These are phyloP conservation scores for Ptiloglossa arizonensis DNA, from an alignment of 1,140 invertebrate genomes.

Conservation along the genomic window DNA sequence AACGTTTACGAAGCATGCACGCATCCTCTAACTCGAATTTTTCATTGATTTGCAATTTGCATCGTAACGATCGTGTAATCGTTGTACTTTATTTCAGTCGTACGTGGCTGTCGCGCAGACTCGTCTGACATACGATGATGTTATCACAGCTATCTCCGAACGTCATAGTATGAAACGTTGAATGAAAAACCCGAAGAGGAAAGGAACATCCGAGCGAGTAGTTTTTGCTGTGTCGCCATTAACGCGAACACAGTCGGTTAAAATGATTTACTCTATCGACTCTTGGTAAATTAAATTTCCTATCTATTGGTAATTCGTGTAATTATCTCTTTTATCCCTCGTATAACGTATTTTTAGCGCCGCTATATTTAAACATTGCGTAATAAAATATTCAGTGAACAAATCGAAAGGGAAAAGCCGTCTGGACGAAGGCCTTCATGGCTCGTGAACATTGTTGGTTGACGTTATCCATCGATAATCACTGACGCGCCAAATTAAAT, in stretches of 20 bases:
- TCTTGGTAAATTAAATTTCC: too few relatives aligned
- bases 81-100: not conserved
- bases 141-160: not conserved
- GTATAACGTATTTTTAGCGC: not conserved
- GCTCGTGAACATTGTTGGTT: not conserved
- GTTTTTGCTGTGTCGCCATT: not conserved
- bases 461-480: not conserved
- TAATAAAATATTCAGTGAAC: slow-evolving; percentile 8
- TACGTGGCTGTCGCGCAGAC: not conserved
- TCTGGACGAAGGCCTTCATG: slow-evolving; percentile 16
- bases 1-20: too few relatives aligned
- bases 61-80: not conserved
- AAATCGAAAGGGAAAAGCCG: slow-evolving; percentile 33
- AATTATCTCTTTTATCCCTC: not conserved
- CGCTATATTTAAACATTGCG: not conserved
- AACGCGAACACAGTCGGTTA: not conserved
- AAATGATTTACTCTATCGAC: not conserved
- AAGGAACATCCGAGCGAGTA: too few relatives aligned
- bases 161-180: not conserved
- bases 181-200: too few relatives aligned
- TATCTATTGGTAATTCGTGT: not conserved
- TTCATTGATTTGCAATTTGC: not conserved
- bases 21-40: not conserved
- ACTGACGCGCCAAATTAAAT: slow-evolving; percentile 23
- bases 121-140: not conserved